phyloP scores from a whole-genome alignment of 2,113 vertebrate species.

The Callorhinus ursinus region DNA sequence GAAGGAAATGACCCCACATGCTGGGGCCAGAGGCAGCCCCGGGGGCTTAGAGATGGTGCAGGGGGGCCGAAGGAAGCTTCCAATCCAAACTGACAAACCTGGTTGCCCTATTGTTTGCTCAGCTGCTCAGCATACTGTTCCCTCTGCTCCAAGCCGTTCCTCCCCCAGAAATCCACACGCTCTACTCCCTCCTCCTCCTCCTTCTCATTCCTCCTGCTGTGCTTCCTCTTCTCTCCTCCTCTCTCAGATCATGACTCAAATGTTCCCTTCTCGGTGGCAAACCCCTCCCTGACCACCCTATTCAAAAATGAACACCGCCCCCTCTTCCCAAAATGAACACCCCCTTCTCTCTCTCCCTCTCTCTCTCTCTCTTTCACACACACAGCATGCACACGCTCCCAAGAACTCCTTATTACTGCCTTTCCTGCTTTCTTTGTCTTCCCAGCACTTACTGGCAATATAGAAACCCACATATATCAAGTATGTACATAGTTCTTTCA shows the following conservation, averaged over 20 bases:
- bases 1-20: accelerated
- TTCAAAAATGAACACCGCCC: background rate
- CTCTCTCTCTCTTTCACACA: no score
- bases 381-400: background rate
- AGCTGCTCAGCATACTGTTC: background rate
- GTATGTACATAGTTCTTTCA: background rate
- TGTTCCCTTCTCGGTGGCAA: background rate
- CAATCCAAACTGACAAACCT: background rate
- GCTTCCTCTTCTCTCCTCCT: background rate
- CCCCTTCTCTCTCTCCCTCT: background rate
- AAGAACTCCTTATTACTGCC: background rate
- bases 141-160: background rate
- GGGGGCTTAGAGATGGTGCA: background rate
- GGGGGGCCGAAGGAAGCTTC: background rate
- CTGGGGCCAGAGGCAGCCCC: background rate
- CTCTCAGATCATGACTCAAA: background rate
- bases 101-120: background rate
- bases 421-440: background rate
- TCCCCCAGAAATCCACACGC: background rate
- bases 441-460: background rate
- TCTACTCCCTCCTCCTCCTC: background rate
- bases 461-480: no score
- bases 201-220: accelerated
- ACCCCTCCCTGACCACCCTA: background rate
- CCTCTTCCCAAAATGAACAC: background rate